Evolutionary conservation across 2,797 vertebrate genomes (phyloP), one percentile per base, ranked within the genome.

Genomic region (Phrynocephalus guinanensis): DNA sequence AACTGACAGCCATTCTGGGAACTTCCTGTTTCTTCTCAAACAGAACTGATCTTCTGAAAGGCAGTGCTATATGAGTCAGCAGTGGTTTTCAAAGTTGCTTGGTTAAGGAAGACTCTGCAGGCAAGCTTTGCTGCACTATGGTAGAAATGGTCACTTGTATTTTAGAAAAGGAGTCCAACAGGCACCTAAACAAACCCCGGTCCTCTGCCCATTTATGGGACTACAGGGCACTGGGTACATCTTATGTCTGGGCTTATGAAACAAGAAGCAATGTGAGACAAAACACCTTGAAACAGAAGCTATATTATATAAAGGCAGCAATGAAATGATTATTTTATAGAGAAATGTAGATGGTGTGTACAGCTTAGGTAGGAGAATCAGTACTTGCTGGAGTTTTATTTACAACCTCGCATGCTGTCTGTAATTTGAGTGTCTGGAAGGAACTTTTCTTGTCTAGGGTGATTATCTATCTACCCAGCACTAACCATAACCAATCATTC

Each of bases 21-120:
- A 85, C 86, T 94, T 94, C 90, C 81, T 90, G 28, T 68, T 95
- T 91, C 79, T 93, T 82, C 82, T 88, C 66, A 85, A 87, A 75
- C 63, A 71, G 79, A 90, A 87, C 18, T 44, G 10, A 44, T n/a
- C 75, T 52, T 78, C 78, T 5, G 24, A 75, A 93, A 33, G 50
- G 70, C 77, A 90, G 73, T 71, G 81, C 73, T 56, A 79, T 85
- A 83, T 87, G 89, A 93, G 88, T 90, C 88, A 90, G 44, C 26
- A 44, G 9, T 56, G 24, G 85, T 79, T 92, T 92, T 60, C 24
- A 33, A 71, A 30, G 20, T 63, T 83, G 6, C 30, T 90, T 33
- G 85, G 71, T 82, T 16, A 28, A 87, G 73, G 56, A 84, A 2
- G 3, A 48, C 33, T 73, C 56, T 68, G 66, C 60, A 82, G 15